phyloP scores from a whole-genome alignment of 2,888 invertebrate species.

The Ophioninae sp. region DNA sequence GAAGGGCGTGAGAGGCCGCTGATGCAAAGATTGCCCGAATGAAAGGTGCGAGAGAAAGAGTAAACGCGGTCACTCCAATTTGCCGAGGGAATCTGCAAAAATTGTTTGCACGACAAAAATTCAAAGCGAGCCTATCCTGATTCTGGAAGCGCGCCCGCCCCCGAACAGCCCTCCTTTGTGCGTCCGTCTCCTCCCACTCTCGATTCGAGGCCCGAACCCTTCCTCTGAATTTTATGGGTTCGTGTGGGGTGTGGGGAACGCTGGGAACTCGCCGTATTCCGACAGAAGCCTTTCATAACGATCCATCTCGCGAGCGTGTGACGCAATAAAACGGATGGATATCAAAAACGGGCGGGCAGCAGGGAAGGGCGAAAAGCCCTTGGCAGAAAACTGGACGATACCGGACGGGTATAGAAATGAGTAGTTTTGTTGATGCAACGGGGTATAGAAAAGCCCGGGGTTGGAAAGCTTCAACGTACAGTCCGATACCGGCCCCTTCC shows the following conservation, averaged over 20 bases:
- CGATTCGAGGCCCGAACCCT: slow-evolving; percentile 8
- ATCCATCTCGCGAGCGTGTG: slow-evolving; percentile 36
- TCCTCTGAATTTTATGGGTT: slow-evolving; percentile 14
- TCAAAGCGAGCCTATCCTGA: slow-evolving; percentile 47
- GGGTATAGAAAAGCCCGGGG: slow-evolving; percentile 21
- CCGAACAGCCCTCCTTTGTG: background rate
- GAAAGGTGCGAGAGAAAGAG: slow-evolving; percentile 19
- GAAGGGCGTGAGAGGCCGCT: slow-evolving; percentile 25
- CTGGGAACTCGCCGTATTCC: slow-evolving; percentile 6
- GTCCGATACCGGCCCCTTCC: background rate
- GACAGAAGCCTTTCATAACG: slow-evolving; percentile 38
- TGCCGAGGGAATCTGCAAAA: slow-evolving; percentile 52
- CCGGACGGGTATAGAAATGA: background rate
- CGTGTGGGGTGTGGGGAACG: slow-evolving; percentile 10
- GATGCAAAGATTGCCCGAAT: slow-evolving; percentile 36
- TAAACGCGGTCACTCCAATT: slow-evolving; percentile 56
- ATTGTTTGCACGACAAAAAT: slow-evolving; percentile 58
- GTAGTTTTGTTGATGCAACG: slow-evolving; percentile 29
- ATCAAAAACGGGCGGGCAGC: slow-evolving; percentile 37
- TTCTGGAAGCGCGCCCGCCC: slow-evolving; percentile 6
- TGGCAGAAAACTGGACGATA: slow-evolving; percentile 34
- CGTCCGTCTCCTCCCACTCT: background rate
- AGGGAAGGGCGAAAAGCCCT: slow-evolving; percentile 24
- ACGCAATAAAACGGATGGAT: slow-evolving; percentile 44
- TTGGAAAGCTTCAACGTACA: slow-evolving; percentile 4